These are phyloP conservation scores for Oreochromis mossambicus DNA, from an alignment of 2,797 vertebrate species.

Conservation along the genomic window DNA sequence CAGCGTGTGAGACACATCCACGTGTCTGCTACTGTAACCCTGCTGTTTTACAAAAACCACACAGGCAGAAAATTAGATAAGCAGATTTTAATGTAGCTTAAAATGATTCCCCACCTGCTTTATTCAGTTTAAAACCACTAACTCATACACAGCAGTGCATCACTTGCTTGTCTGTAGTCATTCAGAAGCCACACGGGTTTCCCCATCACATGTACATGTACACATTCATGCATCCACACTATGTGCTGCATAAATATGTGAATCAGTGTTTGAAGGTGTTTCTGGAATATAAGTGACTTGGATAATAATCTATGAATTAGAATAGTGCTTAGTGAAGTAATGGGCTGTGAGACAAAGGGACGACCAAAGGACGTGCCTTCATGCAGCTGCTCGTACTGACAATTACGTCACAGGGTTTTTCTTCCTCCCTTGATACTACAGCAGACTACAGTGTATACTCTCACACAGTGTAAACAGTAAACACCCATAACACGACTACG, in stretches of 20 bases:
- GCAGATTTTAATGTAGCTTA: not conserved
- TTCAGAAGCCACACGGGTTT: not conserved
- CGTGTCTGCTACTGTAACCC: not conserved
- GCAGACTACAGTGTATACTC: not conserved
- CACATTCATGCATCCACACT: not conserved
- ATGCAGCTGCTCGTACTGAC: not conserved
- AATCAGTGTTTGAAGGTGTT: not conserved
- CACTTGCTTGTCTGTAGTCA: not conserved
- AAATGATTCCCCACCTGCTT: not conserved
- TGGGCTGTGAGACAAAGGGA: constrained; percentile 5
- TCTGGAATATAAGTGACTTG: constrained; percentile 10
- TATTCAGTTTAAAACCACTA: not conserved
- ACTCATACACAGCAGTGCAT: rapidly evolving
- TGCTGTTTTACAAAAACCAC: not conserved
- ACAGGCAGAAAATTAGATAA: not conserved
- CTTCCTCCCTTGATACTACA: not conserved
- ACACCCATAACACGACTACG: not conserved
- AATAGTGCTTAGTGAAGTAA: not conserved
- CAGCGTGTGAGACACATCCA: not conserved
- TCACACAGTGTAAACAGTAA: not conserved
- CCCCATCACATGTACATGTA: not conserved
- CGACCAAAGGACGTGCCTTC: no score
- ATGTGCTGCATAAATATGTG: not conserved
- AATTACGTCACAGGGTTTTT: not conserved
- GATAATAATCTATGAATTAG: constrained; percentile 10